Conservation (phyloP, 2,113 vertebrate species). For the Noturus placidus region DNA sequence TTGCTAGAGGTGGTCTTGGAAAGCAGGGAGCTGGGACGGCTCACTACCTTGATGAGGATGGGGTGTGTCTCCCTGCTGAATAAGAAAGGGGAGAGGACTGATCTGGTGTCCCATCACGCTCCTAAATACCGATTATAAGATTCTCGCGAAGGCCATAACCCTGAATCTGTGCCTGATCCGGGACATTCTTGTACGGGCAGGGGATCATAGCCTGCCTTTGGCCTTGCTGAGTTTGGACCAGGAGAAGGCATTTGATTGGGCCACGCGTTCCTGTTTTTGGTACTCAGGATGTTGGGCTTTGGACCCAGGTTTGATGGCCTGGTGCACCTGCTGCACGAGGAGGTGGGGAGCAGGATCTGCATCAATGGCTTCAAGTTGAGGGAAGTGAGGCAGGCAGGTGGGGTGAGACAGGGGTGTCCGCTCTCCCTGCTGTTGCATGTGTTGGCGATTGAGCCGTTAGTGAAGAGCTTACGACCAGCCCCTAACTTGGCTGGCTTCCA, state of each 20-base stretch:
- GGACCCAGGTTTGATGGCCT: neutral
- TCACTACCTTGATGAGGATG: no score
- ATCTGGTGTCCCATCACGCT: no score
- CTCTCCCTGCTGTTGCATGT: no score
- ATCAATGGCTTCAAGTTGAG: neutral
- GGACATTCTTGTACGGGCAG: neutral
- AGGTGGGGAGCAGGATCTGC: neutral
- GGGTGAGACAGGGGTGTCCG: slow-evolving; percentile 25
- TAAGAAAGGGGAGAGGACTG: no score
- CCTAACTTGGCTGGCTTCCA: no score
- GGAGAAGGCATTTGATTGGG: slow-evolving; percentile 33
- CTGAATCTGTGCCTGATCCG: neutral
- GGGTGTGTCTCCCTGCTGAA: no score
- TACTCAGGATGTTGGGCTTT: neutral
- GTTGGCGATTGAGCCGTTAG: no score
- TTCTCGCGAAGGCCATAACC: no score
- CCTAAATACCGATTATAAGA: no score
- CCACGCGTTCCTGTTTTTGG: neutral
- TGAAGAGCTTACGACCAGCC: no score
- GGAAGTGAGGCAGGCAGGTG: neutral
- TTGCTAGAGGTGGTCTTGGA: no score
- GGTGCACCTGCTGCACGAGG: neutral
- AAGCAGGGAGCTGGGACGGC: no score
- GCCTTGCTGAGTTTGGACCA: neutral
- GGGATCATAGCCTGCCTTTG: neutral